These are phyloP conservation scores for Desmophyllum pertusum DNA, from an alignment of 92 coral and sea anemone genomes.

Conservation along the genomic window DNA sequence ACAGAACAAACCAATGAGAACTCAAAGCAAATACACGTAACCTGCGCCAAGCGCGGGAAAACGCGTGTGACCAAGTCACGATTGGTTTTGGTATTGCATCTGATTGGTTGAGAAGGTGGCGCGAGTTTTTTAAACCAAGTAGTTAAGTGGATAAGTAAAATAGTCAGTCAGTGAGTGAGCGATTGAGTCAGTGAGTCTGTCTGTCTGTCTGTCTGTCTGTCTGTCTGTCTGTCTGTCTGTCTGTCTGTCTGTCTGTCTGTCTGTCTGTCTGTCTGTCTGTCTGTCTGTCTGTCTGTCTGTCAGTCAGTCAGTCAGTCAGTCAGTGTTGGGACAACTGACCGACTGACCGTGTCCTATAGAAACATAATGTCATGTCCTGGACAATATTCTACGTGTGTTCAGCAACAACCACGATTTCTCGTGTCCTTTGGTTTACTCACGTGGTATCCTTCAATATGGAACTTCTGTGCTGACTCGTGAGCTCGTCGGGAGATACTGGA, in stretches of 20 bases:
- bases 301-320: slow-evolving; percentile 33
- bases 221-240: slow-evolving; percentile 8
- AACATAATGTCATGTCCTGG: neutral
- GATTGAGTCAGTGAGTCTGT: slow-evolving; percentile 5
- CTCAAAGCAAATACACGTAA: no score
- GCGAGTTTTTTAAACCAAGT: no score
- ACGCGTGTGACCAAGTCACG: no score
- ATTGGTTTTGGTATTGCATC: no score
- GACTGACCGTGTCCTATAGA: neutral
- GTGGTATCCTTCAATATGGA: slow-evolving; percentile 78
- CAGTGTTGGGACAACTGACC: neutral
- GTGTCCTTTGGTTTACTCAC: slow-evolving; percentile 47
- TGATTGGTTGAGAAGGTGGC: no score
- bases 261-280: slow-evolving; percentile 5
- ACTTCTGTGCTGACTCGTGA: slow-evolving; percentile 69
- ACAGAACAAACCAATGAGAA: no score
- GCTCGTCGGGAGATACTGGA: slow-evolving; percentile 68
- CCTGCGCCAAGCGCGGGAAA: no score
- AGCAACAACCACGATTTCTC: neutral
- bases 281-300: slow-evolving; percentile 6
- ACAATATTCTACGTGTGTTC: neutral
- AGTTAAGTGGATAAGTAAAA: neutral
- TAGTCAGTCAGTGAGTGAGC: no score
- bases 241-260: neutral
- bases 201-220: slow-evolving; percentile 5